Conservation (phyloP, 2,797 vertebrate genomes). For the Diplodus puntazzo region DNA sequence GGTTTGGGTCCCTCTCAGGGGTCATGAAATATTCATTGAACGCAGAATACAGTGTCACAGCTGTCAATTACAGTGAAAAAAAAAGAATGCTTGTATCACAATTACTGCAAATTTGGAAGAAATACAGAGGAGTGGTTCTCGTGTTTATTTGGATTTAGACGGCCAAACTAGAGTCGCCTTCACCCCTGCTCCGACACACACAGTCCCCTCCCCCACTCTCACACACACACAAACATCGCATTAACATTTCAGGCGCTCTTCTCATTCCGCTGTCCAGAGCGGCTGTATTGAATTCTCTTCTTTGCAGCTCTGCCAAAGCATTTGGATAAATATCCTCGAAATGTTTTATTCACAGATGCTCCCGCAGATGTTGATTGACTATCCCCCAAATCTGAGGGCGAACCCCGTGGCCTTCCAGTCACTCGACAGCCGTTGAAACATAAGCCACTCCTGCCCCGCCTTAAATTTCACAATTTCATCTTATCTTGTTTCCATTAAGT, state of each 20-base stretch:
- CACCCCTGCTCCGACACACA: neutral
- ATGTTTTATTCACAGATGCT: constrained; percentile 37
- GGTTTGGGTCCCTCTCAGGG: constrained; percentile 61
- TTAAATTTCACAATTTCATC: constrained; percentile 23
- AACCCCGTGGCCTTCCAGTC: constrained; percentile 21
- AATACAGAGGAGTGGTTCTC: constrained; percentile 28
- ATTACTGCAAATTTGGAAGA: constrained; percentile 46
- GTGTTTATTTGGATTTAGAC: constrained; percentile 51
- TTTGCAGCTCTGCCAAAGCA: constrained; percentile 39
- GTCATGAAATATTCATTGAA: constrained; percentile 76
- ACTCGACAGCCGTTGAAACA: constrained; percentile 29
- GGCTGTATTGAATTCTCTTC: constrained; percentile 36
- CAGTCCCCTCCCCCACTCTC: neutral
- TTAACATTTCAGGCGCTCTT: constrained; percentile 41
- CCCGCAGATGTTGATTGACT: constrained; percentile 38
- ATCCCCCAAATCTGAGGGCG: constrained; percentile 29
- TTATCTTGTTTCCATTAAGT: constrained; percentile 52
- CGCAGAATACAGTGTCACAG: constrained; percentile 71
- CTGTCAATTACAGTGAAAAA: constrained; percentile 69
- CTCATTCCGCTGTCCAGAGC: constrained; percentile 49
- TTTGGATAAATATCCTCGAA: constrained; percentile 39
- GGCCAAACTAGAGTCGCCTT: constrained; percentile 13
- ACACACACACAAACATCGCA: constrained; percentile 15
- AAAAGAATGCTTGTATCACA: constrained; percentile 52
- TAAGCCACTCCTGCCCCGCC: constrained; percentile 21